Percentiles rank a stretch among this genome's conserved stretches.
These are phyloP conservation scores for Carabus problematicus DNA, from an alignment of 2,888 invertebrate species.

Conservation along the genomic window DNA sequence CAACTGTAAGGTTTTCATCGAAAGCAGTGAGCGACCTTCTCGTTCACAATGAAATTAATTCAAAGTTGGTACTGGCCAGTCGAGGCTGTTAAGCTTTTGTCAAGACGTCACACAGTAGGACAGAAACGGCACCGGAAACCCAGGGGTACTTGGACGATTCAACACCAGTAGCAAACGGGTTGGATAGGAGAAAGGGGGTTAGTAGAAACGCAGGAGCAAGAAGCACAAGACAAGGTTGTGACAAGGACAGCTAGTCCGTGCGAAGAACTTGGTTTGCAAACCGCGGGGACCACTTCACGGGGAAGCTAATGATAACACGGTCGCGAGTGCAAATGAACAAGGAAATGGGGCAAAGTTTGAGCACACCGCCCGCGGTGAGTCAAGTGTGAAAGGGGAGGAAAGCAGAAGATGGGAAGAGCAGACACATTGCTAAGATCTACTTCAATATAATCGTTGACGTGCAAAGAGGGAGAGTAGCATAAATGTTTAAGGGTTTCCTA, in stretches of 20 bases:
- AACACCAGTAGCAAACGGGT: neutral
- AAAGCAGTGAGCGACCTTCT: constrained; percentile 1
- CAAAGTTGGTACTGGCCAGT: constrained; percentile 13
- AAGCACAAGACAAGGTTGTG: constrained; percentile 12
- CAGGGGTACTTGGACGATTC: neutral
- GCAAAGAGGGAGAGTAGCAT: too few species aligned
- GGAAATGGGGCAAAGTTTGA: constrained; percentile 52
- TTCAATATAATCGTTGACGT: neutral
- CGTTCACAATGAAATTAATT: constrained; percentile 16
- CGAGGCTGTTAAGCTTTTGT: constrained; percentile 8
- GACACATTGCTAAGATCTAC: neutral
- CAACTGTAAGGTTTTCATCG: neutral
- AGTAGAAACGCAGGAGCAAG: neutral
- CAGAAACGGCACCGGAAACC: neutral
- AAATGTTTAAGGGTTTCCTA: too few species aligned
- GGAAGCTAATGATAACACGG: constrained; percentile 52
- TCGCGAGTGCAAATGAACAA: constrained; percentile 53
- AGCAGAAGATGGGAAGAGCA: neutral
- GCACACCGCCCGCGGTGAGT: constrained; percentile 41
- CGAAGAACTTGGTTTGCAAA: constrained; percentile 21
- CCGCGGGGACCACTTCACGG: constrained; percentile 51
- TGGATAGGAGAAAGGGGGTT: neutral
- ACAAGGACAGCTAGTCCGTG: constrained; percentile 44
- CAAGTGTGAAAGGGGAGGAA: neutral
- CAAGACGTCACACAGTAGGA: neutral